Percentiles rank a stretch among this genome's conserved stretches.
Evolutionary conservation across 1,140 invertebrate genomes (phyloP).

Genomic region (Ostrea edulis): DNA sequence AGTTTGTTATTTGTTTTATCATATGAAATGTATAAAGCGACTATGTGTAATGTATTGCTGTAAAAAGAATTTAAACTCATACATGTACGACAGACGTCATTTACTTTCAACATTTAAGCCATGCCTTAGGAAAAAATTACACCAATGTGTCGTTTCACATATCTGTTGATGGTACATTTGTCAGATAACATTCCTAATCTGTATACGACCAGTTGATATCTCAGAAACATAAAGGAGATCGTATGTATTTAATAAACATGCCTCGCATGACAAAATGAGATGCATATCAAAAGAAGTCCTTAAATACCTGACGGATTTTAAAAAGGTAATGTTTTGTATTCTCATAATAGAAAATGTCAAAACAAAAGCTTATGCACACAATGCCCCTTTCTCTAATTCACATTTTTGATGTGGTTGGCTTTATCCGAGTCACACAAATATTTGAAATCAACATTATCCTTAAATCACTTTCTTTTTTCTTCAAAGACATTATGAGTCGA

Average conservation of each 20-base stretch:
- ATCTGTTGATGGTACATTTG: not conserved
- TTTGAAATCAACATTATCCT: conserved; percentile 30
- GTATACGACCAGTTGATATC: not conserved
- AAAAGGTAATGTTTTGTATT: conserved; percentile 21
- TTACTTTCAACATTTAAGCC: not conserved
- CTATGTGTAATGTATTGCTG: too few relatives aligned
- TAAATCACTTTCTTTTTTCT: conserved; percentile 9
- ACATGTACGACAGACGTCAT: too few relatives aligned
- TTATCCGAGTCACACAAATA: conserved; percentile 19
- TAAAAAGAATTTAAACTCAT: too few relatives aligned
- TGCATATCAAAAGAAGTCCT: not conserved
- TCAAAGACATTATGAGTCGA: conserved; percentile 3
- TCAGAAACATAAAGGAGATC: not conserved
- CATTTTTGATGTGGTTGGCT: conserved; percentile 13
- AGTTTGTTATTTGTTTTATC: conserved; percentile 29
- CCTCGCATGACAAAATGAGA: not conserved
- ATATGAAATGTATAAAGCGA: not conserved
- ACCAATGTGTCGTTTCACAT: not conserved
- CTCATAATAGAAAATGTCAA: conserved; percentile 33
- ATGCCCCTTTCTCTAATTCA: conserved; percentile 15
- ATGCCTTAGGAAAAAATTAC: not conserved
- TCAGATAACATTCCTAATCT: not conserved
- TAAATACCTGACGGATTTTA: conserved; percentile 23
- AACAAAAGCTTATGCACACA: not conserved
- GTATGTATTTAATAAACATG: conserved; percentile 5